These are phyloP conservation scores for Falcunculus frontatus DNA, from an alignment of 2,113 vertebrate genomes.

Conservation along the genomic window DNA sequence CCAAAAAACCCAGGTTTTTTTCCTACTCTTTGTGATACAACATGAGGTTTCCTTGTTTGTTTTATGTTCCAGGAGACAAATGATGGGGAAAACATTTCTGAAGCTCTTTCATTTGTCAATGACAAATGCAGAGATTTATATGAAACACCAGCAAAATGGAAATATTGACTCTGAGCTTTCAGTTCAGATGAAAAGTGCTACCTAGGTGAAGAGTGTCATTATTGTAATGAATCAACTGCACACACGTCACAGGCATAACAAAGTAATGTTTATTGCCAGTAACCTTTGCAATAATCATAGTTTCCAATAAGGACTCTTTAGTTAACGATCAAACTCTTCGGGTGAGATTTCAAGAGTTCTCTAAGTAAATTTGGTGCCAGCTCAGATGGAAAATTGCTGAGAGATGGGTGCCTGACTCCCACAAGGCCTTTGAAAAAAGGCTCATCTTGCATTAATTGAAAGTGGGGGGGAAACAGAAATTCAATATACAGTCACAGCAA, in stretches of 20 bases:
- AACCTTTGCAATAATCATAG: constrained; percentile 25
- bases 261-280: background rate
- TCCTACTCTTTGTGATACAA: constrained; percentile 38
- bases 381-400: constrained; percentile 33
- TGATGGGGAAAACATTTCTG: constrained; percentile 64
- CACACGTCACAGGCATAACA: background rate
- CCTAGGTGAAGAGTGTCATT: constrained; percentile 39
- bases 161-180: constrained; percentile 29
- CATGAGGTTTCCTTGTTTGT: constrained; percentile 48
- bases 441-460: constrained; percentile 10
- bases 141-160: constrained; percentile 53
- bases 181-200: constrained; percentile 29
- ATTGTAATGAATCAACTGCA: constrained; percentile 48
- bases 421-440: background rate
- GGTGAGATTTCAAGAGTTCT: constrained; percentile 11
- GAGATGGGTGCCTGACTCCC: constrained; percentile 38
- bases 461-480: background rate
- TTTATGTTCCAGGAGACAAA: constrained; percentile 53
- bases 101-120: constrained; percentile 52
- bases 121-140: constrained; percentile 56
- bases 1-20: background rate
- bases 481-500: background rate
- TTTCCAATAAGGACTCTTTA: constrained; percentile 24
- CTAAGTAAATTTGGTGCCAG: background rate
- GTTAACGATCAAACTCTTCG: background rate